phyloP scores from a whole-genome alignment of 2,113 vertebrate genomes.

The Oncorhynchus masou region DNA sequence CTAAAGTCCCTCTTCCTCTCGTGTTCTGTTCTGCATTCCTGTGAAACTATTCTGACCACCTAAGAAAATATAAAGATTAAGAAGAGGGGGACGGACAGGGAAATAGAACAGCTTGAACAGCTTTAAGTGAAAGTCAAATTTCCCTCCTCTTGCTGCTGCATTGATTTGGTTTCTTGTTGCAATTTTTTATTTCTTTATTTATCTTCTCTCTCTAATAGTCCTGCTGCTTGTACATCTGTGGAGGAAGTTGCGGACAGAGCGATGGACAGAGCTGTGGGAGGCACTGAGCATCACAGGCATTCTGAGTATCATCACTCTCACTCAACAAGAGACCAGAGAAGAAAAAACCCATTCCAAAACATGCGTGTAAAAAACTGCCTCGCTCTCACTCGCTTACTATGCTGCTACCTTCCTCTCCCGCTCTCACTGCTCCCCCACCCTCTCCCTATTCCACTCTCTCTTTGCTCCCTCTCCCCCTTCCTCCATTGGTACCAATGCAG shows the following conservation, averaged over 20 bases:
- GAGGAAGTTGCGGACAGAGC: not conserved
- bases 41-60: slow-evolving; percentile 30
- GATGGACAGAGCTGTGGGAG: slow-evolving; percentile 40
- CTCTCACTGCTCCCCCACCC: slow-evolving; percentile 29
- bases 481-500: slow-evolving; percentile 56
- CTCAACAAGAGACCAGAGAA: slow-evolving; percentile 26
- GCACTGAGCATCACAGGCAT: slow-evolving; percentile 36
- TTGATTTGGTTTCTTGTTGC: slow-evolving; percentile 28
- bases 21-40: slow-evolving; percentile 14
- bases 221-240: too few species aligned
- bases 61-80: slow-evolving; percentile 39
- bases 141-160: slow-evolving; percentile 50
- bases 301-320: slow-evolving; percentile 24
- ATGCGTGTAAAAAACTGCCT: slow-evolving; percentile 7
- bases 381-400: slow-evolving; percentile 16
- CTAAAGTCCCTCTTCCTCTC: slow-evolving; percentile 40
- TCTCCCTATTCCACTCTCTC: not conserved
- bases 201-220: slow-evolving; percentile 4
- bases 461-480: slow-evolving; percentile 12
- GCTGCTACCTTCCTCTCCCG: too few species aligned
- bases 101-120: slow-evolving; percentile 26
- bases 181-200: slow-evolving; percentile 19
- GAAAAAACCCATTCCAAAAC: not conserved
- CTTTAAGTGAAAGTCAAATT: slow-evolving; percentile 58
- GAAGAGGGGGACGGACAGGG: slow-evolving; percentile 12